Conservation (phyloP, 2,113 vertebrate species). For the Orycteropus afer region DNA sequence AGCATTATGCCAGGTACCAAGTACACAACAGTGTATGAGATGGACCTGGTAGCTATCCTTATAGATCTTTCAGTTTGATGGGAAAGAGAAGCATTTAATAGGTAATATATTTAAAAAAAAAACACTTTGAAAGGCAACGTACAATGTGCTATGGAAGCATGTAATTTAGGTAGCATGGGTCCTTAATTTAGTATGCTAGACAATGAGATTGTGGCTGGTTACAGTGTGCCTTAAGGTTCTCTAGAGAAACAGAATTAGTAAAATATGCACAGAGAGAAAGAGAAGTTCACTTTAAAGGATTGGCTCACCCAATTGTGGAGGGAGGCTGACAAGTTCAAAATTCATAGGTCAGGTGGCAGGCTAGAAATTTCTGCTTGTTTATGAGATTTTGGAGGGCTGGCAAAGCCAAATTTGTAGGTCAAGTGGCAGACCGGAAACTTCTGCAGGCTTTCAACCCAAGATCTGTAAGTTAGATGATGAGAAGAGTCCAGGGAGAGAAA, state of each 20-base stretch:
- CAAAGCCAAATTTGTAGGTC: background rate
- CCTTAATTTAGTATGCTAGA: background rate
- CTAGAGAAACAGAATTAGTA: background rate
- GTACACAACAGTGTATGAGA: background rate
- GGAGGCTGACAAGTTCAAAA: background rate
- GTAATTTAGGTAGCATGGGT: background rate
- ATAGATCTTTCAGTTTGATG: background rate
- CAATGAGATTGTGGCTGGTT: background rate
- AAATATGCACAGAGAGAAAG: background rate
- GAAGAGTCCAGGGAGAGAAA: background rate
- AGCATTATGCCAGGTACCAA: background rate
- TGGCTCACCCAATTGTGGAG: background rate
- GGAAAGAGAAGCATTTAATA: background rate
- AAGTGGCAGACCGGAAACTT: background rate
- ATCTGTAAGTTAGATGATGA: background rate
- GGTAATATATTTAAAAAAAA: background rate
- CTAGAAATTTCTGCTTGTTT: background rate
- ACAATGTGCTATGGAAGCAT: background rate
- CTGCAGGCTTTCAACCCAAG: background rate
- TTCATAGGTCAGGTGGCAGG: background rate
- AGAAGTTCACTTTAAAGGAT: background rate
- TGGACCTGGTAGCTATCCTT: background rate
- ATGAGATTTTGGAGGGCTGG: background rate
- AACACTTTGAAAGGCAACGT: background rate
- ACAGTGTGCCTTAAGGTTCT: background rate